Evolutionary conservation across 2,113 vertebrate species (phyloP).

Genomic region (Natator depressus): DNA sequence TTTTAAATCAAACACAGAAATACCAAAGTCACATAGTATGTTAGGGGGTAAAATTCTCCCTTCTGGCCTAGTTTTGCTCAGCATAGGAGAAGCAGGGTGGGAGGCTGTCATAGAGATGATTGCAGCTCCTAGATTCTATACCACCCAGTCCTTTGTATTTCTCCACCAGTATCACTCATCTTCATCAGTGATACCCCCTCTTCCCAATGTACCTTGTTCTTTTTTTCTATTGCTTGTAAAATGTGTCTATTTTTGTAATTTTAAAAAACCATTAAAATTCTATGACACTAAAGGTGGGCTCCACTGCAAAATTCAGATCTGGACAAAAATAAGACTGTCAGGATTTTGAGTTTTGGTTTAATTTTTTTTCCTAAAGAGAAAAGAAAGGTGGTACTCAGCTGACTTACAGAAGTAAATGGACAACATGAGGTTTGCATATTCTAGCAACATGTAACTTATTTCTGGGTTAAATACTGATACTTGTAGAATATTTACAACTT

Average conservation of each 20-base stretch:
- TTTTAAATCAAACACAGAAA: neutral
- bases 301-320: neutral
- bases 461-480: neutral
- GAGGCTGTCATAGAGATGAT: neutral
- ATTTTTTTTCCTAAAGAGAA: neutral
- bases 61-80: neutral
- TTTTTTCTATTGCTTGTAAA: rapidly evolving
- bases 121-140: neutral
- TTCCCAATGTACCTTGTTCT: rapidly evolving
- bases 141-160: neutral
- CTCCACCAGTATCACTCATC: neutral
- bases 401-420: neutral
- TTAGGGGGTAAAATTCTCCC: neutral
- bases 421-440: neutral
- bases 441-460: neutral
- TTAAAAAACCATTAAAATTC: neutral
- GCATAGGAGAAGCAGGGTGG: neutral
- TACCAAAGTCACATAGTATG: neutral
- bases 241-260: neutral
- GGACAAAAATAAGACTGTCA: neutral
- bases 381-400: neutral
- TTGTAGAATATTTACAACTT: neutral
- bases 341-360: neutral
- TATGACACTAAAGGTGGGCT: neutral
- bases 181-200: neutral